Conservation (phyloP, 2,113 vertebrate genomes). For the Antigone vipio region DNA sequence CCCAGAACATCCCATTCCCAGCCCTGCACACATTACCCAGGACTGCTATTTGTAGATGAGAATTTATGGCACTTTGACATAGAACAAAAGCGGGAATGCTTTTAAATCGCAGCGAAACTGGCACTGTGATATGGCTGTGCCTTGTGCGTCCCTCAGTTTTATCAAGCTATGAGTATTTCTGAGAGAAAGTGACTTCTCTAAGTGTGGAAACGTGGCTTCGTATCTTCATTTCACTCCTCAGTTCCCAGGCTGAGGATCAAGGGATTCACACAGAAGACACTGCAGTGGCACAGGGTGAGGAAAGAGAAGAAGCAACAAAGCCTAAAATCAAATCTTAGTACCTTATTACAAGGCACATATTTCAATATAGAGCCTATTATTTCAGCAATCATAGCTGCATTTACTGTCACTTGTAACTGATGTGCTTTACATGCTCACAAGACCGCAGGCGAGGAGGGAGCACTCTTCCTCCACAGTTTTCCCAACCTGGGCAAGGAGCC, state of each 20-base stretch:
- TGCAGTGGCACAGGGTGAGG: not conserved
- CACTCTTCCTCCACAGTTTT: not conserved
- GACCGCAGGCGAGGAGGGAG: not conserved
- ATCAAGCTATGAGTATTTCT: not conserved
- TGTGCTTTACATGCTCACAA: not conserved
- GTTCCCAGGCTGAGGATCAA: not conserved
- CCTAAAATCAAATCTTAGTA: not conserved
- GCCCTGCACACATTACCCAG: accelerated
- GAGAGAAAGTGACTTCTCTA: not conserved
- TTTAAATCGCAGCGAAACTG: not conserved
- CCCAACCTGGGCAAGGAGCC: not conserved
- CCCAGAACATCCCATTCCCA: not conserved
- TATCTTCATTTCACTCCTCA: not conserved
- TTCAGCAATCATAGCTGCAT: not conserved
- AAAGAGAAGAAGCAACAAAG: not conserved
- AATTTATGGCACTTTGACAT: not conserved
- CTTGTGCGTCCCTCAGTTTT: not conserved
- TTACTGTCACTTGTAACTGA: not conserved
- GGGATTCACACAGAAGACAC: not conserved
- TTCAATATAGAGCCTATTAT: not conserved
- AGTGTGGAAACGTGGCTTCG: not conserved
- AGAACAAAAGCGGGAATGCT: not conserved
- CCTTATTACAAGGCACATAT: not conserved
- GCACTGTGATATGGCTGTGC: not conserved
- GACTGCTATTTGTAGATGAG: not conserved